Evolutionary conservation across 2,888 invertebrate species (phyloP).

Genomic region (Harmothoe impar): DNA sequence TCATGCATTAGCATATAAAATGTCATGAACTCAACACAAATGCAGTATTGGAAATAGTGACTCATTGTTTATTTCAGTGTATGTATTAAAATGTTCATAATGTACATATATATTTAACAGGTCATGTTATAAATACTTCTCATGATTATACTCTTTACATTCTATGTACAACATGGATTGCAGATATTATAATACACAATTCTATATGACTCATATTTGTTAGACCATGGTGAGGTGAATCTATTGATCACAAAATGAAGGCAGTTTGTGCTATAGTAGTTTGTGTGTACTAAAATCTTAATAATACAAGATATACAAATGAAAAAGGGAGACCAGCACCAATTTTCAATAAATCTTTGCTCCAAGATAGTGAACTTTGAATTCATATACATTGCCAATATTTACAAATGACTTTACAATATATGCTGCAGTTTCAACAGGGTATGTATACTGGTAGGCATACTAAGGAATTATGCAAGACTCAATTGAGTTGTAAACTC

Average conservation of each 20-base stretch:
- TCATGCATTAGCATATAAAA: no score
- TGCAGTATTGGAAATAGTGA: not conserved
- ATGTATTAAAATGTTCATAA: slow-evolving; percentile 4
- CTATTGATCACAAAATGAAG: no score
- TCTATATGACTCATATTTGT: not conserved
- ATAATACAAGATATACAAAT: slow-evolving; percentile 1
- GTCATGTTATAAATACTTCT: slow-evolving; percentile 14
- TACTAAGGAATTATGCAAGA: no score
- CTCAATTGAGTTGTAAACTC: no score
- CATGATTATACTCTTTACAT: not conserved
- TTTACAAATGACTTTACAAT: no score
- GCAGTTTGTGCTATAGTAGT: no score
- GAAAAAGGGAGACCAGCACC: slow-evolving; percentile 20
- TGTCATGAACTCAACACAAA: not conserved
- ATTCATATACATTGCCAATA: not conserved
- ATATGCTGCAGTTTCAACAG: no score
- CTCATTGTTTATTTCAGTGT: slow-evolving; percentile 1
- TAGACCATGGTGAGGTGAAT: not conserved
- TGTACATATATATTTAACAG: not conserved
- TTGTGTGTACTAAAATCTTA: not conserved
- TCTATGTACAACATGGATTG: not conserved
- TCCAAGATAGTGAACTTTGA: not conserved
- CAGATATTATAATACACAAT: not conserved
- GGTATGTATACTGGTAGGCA: no score
- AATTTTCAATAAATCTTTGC: not conserved